Conservation (phyloP, 2,797 vertebrate species). For the Octomys mimax region DNA sequence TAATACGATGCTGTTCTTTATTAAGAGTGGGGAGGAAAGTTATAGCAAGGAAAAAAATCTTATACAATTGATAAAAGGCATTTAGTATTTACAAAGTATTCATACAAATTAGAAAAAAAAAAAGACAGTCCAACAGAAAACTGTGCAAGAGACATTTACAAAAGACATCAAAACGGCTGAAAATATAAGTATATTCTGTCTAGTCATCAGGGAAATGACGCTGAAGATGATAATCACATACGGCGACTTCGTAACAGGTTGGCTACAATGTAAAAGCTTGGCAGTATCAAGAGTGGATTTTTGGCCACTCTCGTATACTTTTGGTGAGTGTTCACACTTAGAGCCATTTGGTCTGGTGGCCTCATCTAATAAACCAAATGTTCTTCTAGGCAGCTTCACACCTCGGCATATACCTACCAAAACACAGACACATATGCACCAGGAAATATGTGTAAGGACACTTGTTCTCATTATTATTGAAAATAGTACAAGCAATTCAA, state of each 20-base stretch:
- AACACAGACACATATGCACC: not conserved
- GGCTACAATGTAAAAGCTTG: not conserved
- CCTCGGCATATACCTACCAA: not conserved
- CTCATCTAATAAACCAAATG: not conserved
- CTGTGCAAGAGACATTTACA: not conserved
- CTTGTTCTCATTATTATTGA: not conserved
- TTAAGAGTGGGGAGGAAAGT: not conserved
- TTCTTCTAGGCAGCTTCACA: not conserved
- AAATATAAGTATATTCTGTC: not conserved
- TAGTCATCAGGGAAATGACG: not conserved
- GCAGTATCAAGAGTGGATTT: not conserved
- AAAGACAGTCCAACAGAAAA: not conserved
- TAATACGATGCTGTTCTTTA: not conserved
- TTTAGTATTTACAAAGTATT: not conserved
- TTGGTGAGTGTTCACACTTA: not conserved
- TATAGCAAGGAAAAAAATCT: slow-evolving; percentile 5
- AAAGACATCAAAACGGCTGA: not conserved
- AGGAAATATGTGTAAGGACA: not conserved
- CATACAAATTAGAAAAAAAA: not conserved
- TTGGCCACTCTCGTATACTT: not conserved
- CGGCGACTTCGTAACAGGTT: not conserved
- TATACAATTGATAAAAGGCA: not conserved
- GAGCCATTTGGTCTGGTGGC: not conserved
- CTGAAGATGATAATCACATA: not conserved
- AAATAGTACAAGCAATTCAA: not conserved